Evolutionary conservation across 2,888 invertebrate genomes (phyloP).

Genomic region (Nebria salina): DNA sequence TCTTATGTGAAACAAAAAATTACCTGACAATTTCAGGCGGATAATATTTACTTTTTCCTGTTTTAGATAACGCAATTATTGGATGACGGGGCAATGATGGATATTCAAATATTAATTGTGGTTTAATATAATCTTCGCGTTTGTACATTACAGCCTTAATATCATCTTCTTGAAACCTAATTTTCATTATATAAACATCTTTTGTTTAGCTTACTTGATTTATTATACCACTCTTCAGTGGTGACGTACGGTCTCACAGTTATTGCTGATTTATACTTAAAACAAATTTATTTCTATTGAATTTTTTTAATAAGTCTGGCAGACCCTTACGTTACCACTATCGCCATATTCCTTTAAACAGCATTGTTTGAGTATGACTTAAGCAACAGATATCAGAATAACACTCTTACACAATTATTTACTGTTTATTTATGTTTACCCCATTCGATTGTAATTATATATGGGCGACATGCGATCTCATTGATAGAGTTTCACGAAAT

Average conservation of each 20-base stretch:
- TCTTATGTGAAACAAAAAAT: conserved; percentile 14
- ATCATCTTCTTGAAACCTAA: conserved; percentile 24
- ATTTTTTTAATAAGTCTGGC: background rate
- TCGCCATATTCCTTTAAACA: background rate
- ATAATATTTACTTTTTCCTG: conserved; percentile 26
- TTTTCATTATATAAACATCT: background rate
- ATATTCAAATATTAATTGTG: conserved; percentile 53
- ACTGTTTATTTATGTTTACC: no score
- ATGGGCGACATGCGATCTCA: no score
- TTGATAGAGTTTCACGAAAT: no score
- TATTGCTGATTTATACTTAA: background rate
- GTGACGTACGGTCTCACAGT: background rate
- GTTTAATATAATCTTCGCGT: conserved; percentile 32
- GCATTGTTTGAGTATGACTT: background rate
- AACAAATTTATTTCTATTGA: background rate
- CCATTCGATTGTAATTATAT: no score
- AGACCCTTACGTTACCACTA: background rate
- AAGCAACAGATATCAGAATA: background rate
- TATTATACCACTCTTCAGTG: background rate
- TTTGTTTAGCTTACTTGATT: conserved; percentile 1
- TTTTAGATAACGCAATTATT: conserved; percentile 19
- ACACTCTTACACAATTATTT: background rate
- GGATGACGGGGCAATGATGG: conserved; percentile 53
- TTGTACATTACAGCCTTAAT: conserved; percentile 14
- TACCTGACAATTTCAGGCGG: conserved; percentile 37